Evolutionary conservation across 2,797 vertebrate genomes (phyloP), one percentile per base, ranked within the genome.

Genomic region (Hyperoplus lanceolatus): DNA sequence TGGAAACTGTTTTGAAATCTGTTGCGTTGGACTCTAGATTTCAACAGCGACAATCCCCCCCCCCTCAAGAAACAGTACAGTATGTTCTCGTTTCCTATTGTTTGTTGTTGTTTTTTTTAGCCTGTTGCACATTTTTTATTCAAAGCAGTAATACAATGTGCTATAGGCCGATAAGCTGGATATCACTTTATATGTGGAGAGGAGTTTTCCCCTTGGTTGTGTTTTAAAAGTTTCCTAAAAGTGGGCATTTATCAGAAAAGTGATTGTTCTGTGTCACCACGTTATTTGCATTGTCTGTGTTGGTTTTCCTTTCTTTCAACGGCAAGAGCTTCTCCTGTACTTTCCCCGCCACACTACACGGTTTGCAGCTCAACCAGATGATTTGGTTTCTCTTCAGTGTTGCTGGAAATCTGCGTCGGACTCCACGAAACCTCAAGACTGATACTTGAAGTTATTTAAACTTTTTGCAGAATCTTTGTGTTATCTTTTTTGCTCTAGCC

Each of bases 381-480:
- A 29, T 80, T 60, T 62, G 46, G 66, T 84, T 84, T 82, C 67
- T 21, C 36, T 65, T 81, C 29, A 62, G 72, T 48, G 69, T 83
- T 51, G 70, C 78, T 78, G 56, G 60, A 80, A 84, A 87, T 90
- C 85, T 88, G 77, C 50, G 59, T 91, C 76, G 73, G 87, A 92
- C 77, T 90, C 87, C 87, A 90, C 57, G 77, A 89, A 90, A 92
- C 92, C 93, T 94, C 89, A 82, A 90, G 86, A 89, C 72, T 83
- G 89, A 91, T 93, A 93, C 92, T 94, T 95, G 93, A 95, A 94
- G 82, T 91, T 90, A 93, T 94, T 92, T 90, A 88, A 91, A 85
- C 73, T 61, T 81, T 91, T 89, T 82, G 66, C 89, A 76, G 79
- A 87, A 83, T 86, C 77, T 87, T 80, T 88, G 60, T 86, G 71